Conservation (phyloP, 2,797 vertebrate genomes). For the Gymnocypris eckloni region DNA sequence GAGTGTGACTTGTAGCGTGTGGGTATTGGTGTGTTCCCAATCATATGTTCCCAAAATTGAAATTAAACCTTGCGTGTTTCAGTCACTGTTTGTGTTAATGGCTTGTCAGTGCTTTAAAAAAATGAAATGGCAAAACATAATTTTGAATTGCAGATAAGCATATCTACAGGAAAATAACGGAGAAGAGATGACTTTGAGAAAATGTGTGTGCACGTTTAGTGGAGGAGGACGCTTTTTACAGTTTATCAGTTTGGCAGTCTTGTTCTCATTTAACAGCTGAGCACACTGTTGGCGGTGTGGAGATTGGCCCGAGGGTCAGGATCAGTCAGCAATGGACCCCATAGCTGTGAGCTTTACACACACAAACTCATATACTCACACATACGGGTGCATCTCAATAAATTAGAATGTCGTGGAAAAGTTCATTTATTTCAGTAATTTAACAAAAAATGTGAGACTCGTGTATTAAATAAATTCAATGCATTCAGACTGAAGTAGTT, state of each 20-base stretch:
- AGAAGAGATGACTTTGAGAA: conserved; percentile 14
- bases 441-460: rapidly evolving
- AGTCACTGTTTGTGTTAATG: conserved; percentile 11
- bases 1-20: conserved; percentile 20
- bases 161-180: background rate
- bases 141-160: background rate
- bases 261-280: conserved; percentile 68
- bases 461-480: too few relatives aligned
- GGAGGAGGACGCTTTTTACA: conserved; percentile 54
- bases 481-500: too few relatives aligned
- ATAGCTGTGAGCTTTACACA: conserved; percentile 26
- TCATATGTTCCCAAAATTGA: conserved; percentile 14
- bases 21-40: conserved; percentile 30
- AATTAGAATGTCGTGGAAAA: too few relatives aligned
- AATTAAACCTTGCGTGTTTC: conserved; percentile 20
- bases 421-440: too few relatives aligned
- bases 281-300: conserved; percentile 56
- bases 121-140: background rate
- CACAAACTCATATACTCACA: conserved; percentile 24
- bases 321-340: conserved; percentile 53
- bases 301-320: conserved; percentile 58
- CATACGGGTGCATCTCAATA: background rate
- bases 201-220: conserved; percentile 32
- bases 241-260: conserved; percentile 64
- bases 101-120: background rate